Evolutionary conservation across 2,113 vertebrate species (phyloP), one percentile per base, ranked within the genome.

Genomic region (Dermatemys mawii): DNA sequence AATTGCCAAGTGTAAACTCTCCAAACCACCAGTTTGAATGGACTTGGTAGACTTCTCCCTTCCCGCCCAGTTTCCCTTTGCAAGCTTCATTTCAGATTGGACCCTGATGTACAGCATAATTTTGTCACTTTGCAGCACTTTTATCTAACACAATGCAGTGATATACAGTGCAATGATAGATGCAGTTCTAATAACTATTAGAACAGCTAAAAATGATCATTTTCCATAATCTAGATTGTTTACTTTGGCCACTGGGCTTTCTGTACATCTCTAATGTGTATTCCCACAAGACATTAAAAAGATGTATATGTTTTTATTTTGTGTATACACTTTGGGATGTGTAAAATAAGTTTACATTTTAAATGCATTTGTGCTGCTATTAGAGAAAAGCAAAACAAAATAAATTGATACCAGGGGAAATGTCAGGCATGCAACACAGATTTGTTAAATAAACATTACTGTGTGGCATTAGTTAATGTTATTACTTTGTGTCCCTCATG

Each of bases 401-500:
- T 95, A 97, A 97, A 98, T 90, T 97, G 93, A 93, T 96, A 96
- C 79, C 87, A 97, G 88, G 94, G 93, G 95, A 98, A 96, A 98
- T 97, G 96, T 97, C 95, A 97, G 94, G 87, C 88, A 87, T 87
- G 92, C 82, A 95, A 97, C 82, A 91, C 88, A 86, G 93, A 96
- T 98, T 97, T 97, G 90, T 97, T 97, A 97, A 96, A 93, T 97
- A 98, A 98, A 97, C 95, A 97, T 97, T 96, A 92, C 92, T 90
- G 78, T 97, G 92, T 97, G 93, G 86, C 78, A 93, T 97, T 97
- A 97, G 93, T 90, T 95, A 96, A 95, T 92, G 63, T 97, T 97
- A 96, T 92, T 97, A 94, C 81, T 96, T 97, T 96, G 90, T 90
- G 90, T 96, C 93, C 91, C 93, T 96, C 81, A 85, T 94, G 90